phyloP scores from a whole-genome alignment of 2,797 vertebrate species.

The Lithobates sylvaticus region DNA sequence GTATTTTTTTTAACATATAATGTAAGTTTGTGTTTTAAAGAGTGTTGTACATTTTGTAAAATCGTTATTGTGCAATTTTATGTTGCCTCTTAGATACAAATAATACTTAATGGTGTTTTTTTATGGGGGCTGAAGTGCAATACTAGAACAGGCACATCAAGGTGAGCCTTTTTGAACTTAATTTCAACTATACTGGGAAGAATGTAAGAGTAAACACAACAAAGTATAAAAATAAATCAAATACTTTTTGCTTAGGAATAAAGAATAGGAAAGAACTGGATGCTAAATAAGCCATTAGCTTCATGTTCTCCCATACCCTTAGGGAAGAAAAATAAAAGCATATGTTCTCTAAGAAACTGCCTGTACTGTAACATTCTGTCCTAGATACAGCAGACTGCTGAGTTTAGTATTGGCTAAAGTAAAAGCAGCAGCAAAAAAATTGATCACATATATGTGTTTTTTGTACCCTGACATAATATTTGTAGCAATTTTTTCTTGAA shows the following conservation, averaged over 20 bases:
- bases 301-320: constrained; percentile 10
- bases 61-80: not conserved
- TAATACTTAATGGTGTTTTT: not conserved
- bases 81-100: not conserved
- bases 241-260: constrained; percentile 6
- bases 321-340: constrained; percentile 43
- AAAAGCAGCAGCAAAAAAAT: not conserved
- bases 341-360: constrained; percentile 17
- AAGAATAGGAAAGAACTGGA: constrained; percentile 2
- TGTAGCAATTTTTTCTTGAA: not conserved
- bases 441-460: not conserved
- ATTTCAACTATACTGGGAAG: not conserved
- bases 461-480: not conserved
- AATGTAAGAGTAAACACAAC: not conserved
- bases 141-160: not conserved
- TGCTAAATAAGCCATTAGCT: constrained; percentile 22
- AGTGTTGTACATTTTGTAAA: not conserved
- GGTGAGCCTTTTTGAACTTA: not conserved
- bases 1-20: too few relatives aligned
- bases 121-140: not conserved
- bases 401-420: not conserved
- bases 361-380: constrained; percentile 24
- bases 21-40: too few relatives aligned
- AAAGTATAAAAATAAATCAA: constrained; percentile 20
- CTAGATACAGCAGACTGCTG: not conserved